Conservation (phyloP, 1,140 invertebrate genomes). For the Neodiprion fabricii region DNA sequence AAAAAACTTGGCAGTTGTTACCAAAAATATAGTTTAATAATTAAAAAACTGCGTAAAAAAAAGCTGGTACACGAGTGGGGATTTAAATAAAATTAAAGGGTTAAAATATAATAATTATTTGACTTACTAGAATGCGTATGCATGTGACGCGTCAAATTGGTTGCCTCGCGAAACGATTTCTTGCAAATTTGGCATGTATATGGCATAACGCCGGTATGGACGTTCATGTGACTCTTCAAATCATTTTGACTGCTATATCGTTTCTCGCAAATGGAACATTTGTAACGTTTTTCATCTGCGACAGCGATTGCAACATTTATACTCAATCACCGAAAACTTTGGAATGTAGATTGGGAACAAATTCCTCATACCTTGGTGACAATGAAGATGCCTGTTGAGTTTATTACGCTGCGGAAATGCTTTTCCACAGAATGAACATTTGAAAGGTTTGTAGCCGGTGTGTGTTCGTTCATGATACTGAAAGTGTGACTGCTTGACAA, state of each 20-base stretch:
- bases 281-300: slow-evolving; percentile 51
- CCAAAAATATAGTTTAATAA: no score
- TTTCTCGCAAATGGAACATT: slow-evolving; percentile 52
- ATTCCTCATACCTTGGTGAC: slow-evolving; percentile 45
- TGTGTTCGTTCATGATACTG: slow-evolving; percentile 71
- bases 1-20: no score
- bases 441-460: slow-evolving; percentile 79
- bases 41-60: no score
- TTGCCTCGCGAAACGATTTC: slow-evolving; percentile 47
- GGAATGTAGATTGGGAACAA: no score
- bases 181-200: slow-evolving; percentile 49
- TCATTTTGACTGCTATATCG: slow-evolving; percentile 50
- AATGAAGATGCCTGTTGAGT: slow-evolving; percentile 83
- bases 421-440: slow-evolving; percentile 74
- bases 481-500: slow-evolving; percentile 54
- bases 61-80: no score
- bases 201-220: slow-evolving; percentile 40
- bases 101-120: slow-evolving; percentile 16
- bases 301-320: slow-evolving; percentile 12
- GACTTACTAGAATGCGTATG: slow-evolving; percentile 51
- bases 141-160: slow-evolving; percentile 54
- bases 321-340: no score
- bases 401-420: slow-evolving; percentile 56
- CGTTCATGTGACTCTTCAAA: slow-evolving; percentile 48
- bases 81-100: no score